These are phyloP conservation scores for Listronotus bonariensis DNA, from an alignment of 1,140 invertebrate species.

Conservation along the genomic window DNA sequence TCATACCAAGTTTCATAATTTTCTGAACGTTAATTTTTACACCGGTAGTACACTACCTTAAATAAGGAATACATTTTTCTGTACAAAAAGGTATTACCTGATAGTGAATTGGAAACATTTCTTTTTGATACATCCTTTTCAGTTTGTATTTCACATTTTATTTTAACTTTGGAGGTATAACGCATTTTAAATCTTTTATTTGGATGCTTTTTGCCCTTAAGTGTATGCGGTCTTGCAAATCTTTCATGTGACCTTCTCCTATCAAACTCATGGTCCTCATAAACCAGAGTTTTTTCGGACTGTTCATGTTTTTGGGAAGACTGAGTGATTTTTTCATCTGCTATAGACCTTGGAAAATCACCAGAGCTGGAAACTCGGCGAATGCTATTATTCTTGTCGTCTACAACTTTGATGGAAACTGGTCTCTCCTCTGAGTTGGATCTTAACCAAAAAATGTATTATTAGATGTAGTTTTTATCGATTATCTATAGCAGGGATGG, in stretches of 20 bases:
- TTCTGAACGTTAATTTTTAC: too few relatives aligned
- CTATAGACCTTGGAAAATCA: constrained; percentile 60
- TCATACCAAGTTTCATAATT: too few relatives aligned
- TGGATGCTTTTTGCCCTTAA: constrained; percentile 55
- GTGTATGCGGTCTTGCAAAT: constrained; percentile 60
- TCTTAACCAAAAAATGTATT: constrained; percentile 20
- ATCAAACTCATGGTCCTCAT: constrained; percentile 53
- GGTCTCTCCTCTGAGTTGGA: constrained; percentile 73
- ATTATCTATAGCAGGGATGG: too few relatives aligned
- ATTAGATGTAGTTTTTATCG: too few relatives aligned
- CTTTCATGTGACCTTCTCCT: constrained; percentile 60
- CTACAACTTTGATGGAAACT: constrained; percentile 51
- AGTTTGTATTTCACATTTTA: constrained; percentile 32
- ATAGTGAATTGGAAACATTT: not conserved
- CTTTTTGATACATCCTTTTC: constrained; percentile 9
- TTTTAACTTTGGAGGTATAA: constrained; percentile 44
- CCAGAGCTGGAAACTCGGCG: constrained; percentile 68
- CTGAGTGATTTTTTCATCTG: constrained; percentile 29
- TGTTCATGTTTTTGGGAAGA: constrained; percentile 20
- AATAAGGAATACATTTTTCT: too few relatives aligned
- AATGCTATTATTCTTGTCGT: constrained; percentile 58
- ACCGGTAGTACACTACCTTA: too few relatives aligned
- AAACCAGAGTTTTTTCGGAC: constrained; percentile 34
- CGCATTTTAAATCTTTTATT: constrained; percentile 46
- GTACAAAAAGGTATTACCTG: not conserved